These are phyloP conservation scores for Protomyctophum bolini DNA, from an alignment of 2,113 vertebrate genomes.

Conservation along the genomic window DNA sequence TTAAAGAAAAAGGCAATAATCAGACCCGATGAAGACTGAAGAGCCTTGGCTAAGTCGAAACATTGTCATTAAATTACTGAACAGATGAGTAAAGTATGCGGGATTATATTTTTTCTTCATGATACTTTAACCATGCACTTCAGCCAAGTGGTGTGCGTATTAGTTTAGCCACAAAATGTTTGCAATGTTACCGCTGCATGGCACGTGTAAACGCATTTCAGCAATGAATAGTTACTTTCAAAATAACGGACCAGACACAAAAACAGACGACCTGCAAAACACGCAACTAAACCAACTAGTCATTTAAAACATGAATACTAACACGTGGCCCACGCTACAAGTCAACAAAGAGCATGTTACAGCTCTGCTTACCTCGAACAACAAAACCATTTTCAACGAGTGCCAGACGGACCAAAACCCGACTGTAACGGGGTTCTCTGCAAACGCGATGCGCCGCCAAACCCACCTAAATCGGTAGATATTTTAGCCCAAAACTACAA, in stretches of 20 bases:
- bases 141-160: no score
- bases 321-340: not conserved
- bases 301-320: not conserved
- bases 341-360: slow-evolving; percentile 4
- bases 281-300: not conserved
- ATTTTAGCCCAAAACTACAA: no score
- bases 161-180: no score
- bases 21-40: no score
- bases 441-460: not conserved
- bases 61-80: no score
- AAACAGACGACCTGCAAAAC: slow-evolving; percentile 19
- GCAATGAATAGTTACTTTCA: not conserved
- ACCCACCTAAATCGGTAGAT: not conserved
- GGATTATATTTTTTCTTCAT: no score
- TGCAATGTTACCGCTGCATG: not conserved
- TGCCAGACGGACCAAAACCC: no score
- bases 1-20: no score
- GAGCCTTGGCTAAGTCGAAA: no score
- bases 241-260: not conserved
- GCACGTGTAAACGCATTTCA: not conserved
- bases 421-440: no score
- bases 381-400: slow-evolving; percentile 8
- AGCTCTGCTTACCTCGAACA: slow-evolving; percentile 17
- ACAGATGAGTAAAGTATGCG: no score
- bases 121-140: no score